Percentiles rank a stretch among this genome's conserved stretches.
Conservation (phyloP, 2,797 vertebrate species). For the Scomberomorus guttatus region DNA sequence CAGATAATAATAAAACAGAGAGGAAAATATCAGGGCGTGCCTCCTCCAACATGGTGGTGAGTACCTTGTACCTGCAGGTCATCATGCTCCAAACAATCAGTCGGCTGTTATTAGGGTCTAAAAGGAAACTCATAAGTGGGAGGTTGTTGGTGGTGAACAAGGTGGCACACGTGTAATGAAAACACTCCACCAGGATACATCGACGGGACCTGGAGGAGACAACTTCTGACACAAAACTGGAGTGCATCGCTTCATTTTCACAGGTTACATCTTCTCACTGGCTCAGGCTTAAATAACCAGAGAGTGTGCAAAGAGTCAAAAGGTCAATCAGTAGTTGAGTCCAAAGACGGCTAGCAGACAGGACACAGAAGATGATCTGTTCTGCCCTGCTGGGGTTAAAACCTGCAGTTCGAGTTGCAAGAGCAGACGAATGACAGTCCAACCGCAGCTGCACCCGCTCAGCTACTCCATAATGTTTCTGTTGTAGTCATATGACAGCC, state of each 20-base stretch:
- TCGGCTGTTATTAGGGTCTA: background rate
- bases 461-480: constrained; percentile 76
- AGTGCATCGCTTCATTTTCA: background rate
- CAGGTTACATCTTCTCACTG: background rate
- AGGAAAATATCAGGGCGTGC: no score
- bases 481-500: constrained; percentile 84
- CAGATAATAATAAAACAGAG: background rate
- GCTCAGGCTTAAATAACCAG: constrained; percentile 23
- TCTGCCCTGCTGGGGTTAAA: background rate
- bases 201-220: constrained; percentile 27
- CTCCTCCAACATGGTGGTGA: constrained; percentile 17
- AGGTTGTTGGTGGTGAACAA: constrained; percentile 21
- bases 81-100: background rate
- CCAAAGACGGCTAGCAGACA: background rate
- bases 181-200: constrained; percentile 29
- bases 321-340: constrained; percentile 17
- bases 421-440: background rate
- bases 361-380: constrained; percentile 4
- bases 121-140: background rate
- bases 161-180: constrained; percentile 25
- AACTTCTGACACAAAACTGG: constrained; percentile 3
- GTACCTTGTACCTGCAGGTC: background rate
- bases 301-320: constrained; percentile 52
- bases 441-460: background rate
- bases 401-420: constrained; percentile 15